Evolutionary conservation across 1,140 invertebrate genomes (phyloP).

Genomic region (Cydia splendana): DNA sequence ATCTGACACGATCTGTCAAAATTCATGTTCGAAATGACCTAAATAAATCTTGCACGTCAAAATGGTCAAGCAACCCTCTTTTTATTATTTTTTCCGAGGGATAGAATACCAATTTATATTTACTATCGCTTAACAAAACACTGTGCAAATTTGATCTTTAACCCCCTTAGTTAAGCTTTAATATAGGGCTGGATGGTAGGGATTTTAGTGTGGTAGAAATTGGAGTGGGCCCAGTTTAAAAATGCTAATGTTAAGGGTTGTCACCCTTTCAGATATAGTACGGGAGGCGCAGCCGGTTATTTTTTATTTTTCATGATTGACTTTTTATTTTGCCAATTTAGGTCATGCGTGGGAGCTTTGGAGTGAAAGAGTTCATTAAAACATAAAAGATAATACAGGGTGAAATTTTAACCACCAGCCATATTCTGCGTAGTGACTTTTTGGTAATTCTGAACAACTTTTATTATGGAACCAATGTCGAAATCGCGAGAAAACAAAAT

Average conservation of each 20-base stretch:
- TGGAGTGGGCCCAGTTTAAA: conserved; percentile 61
- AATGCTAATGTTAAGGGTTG: conserved; percentile 63
- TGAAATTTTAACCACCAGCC: too few relatives aligned
- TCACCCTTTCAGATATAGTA: conserved; percentile 47
- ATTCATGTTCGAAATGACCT: conserved; percentile 41
- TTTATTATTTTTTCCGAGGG: not conserved
- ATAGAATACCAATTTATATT: not conserved
- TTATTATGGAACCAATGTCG: too few relatives aligned
- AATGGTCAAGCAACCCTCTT: conserved; percentile 25
- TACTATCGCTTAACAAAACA: not conserved
- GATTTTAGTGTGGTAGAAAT: not conserved
- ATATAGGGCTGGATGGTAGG: not conserved
- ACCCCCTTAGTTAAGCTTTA: not conserved
- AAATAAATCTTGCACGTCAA: conserved; percentile 52
- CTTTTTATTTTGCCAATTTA: conserved; percentile 18
- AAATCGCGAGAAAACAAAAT: too few relatives aligned
- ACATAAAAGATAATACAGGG: not conserved
- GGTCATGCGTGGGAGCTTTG: conserved; percentile 17
- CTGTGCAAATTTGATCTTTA: not conserved
- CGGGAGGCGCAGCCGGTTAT: conserved; percentile 36
- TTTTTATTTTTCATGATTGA: not conserved
- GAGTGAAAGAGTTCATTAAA: not conserved
- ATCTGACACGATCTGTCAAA: conserved; percentile 33
- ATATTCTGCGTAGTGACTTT: too few relatives aligned
- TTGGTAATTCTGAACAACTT: too few relatives aligned